A percentile compares a stretch with the other conserved stretches of the same genome.
phyloP scores from a whole-genome alignment of 2,113 vertebrate genomes.

The Rhizomys pruinosus region DNA sequence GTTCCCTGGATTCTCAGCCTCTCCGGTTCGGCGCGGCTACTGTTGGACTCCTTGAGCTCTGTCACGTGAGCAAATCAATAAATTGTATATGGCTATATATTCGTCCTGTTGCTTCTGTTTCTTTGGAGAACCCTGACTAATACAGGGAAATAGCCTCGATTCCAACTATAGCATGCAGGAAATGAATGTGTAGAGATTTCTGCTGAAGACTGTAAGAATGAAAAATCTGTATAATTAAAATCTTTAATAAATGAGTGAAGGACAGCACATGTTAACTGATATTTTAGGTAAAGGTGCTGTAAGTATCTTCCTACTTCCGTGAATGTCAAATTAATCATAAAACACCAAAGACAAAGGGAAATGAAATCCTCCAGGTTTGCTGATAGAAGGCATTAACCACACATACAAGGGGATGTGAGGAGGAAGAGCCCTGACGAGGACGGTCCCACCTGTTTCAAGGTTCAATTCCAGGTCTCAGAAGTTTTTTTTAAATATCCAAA shows the following conservation, averaged over 20 bases:
- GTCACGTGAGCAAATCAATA: no score
- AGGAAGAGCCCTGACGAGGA: not conserved
- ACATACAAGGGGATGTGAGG: not conserved
- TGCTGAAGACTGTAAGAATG: not conserved
- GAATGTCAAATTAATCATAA: conserved; percentile 2
- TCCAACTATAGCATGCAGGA: not conserved
- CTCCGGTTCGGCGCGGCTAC: no score
- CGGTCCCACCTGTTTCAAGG: not conserved
- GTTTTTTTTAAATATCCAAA: not conserved
- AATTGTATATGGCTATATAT: no score
- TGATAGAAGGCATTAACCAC: not conserved
- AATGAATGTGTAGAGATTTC: conserved; percentile 2
- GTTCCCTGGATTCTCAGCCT: no score
- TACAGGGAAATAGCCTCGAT: not conserved
- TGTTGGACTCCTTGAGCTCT: no score
- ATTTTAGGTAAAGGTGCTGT: not conserved
- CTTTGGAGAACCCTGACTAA: no score
- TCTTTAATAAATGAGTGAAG: not conserved
- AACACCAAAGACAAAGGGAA: conserved; percentile 22
- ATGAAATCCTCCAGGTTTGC: not conserved
- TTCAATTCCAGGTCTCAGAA: not conserved
- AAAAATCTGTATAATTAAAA: conserved; percentile 1
- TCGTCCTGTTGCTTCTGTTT: no score
- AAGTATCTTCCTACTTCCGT: not conserved
- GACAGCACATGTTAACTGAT: not conserved